Evolutionary conservation across 37 sponge, comb jelly and placozoan genomes (phyloP).

Genomic region (Cliona cf. orientalis): DNA sequence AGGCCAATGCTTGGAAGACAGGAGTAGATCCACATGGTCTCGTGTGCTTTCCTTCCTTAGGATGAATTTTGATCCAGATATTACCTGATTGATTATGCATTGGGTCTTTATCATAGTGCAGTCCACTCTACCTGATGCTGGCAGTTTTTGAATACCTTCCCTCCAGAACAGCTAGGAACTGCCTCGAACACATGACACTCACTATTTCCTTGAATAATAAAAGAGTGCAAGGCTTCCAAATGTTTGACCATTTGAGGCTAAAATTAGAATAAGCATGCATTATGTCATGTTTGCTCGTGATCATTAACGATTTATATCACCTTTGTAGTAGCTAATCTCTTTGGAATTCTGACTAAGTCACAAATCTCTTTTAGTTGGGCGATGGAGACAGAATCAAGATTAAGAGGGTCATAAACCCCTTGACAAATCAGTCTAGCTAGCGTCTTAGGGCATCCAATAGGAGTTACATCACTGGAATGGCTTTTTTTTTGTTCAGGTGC

Average conservation of each 20-base stretch:
- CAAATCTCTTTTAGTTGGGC: too few species aligned
- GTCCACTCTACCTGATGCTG: slow-evolving; percentile 4
- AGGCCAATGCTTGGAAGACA: slow-evolving; percentile 6
- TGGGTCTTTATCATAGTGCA: not conserved
- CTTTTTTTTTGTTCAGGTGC: not conserved
- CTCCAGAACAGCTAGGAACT: not conserved
- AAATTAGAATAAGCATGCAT: too few species aligned
- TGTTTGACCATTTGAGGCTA: not conserved
- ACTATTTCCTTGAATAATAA: not conserved
- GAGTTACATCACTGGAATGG: too few species aligned
- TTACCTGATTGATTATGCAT: not conserved
- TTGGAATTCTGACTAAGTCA: too few species aligned
- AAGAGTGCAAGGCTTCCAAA: not conserved
- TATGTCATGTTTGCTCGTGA: too few species aligned
- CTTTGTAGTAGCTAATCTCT: too few species aligned
- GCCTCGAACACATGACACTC: slow-evolving; percentile 3
- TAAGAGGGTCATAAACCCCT: not conserved
- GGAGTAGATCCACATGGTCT: not conserved
- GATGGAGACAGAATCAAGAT: too few species aligned
- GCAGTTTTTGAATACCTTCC: slow-evolving; percentile 3
- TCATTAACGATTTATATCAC: too few species aligned
- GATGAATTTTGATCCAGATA: not conserved
- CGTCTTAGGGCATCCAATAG: too few species aligned
- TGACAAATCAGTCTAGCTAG: too few species aligned
- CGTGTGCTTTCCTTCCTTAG: slow-evolving; percentile 8